Percentiles rank a stretch among this genome's conserved stretches.
phyloP scores from a whole-genome alignment of 2,113 vertebrate species.

The Phalacrocorax pelagicus region DNA sequence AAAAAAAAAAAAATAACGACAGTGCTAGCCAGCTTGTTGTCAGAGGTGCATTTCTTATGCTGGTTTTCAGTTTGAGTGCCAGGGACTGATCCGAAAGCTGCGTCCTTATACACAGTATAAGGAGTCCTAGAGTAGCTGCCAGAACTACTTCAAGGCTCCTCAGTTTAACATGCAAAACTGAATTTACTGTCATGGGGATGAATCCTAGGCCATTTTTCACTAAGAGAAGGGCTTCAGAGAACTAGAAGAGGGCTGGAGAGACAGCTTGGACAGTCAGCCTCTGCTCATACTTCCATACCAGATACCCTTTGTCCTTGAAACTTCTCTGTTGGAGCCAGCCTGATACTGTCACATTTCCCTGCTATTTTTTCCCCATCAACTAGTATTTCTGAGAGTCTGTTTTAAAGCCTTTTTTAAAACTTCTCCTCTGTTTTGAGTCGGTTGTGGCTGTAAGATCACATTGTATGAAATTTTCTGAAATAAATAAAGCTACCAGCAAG shows the following conservation, averaged over 20 bases:
- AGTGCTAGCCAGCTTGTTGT: neutral
- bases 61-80: neutral
- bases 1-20: neutral
- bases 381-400: neutral
- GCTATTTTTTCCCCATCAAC: neutral
- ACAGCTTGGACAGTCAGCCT: neutral
- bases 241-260: neutral
- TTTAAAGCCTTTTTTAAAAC: neutral
- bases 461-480: neutral
- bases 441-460: neutral
- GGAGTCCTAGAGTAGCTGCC: neutral
- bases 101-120: neutral
- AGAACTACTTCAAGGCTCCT: neutral
- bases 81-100: neutral
- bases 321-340: neutral
- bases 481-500: neutral
- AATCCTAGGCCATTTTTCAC: neutral
- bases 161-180: neutral
- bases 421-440: neutral
- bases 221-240: neutral
- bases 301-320: neutral
- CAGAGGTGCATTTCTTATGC: neutral
- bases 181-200: neutral
- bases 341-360: neutral
- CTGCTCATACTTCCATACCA: neutral